Percentiles rank a stretch among this genome's conserved stretches.
These are phyloP conservation scores for Myotis brandtii DNA, from an alignment of 2,113 vertebrate species.

Conservation along the genomic window DNA sequence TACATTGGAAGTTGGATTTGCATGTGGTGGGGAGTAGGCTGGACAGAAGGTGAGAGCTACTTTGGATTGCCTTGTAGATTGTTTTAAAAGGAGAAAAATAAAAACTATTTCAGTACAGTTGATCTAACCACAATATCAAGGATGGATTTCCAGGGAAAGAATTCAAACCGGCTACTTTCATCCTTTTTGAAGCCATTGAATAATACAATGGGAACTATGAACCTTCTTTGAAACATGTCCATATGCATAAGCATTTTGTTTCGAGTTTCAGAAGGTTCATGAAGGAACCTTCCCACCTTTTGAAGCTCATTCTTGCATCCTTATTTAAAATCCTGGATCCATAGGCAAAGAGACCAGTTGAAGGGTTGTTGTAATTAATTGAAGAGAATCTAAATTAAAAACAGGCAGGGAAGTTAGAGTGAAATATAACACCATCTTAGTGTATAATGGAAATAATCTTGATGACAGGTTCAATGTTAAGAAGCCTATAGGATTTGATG, in stretches of 20 bases:
- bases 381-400: constrained; percentile 51
- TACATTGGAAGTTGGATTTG: neutral
- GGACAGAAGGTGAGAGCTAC: neutral
- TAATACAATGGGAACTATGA: neutral
- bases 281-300: neutral
- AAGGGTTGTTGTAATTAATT: neutral
- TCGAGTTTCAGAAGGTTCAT: neutral
- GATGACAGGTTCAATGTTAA: neutral
- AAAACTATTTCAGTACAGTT: neutral
- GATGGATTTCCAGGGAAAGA: constrained; percentile 9
- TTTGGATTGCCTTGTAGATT: neutral
- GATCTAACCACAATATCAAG: neutral
- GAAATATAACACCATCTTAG: neutral
- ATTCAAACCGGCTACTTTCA: neutral
- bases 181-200: neutral
- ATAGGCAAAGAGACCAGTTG: neutral
- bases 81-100: constrained; percentile 45
- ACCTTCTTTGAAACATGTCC: neutral
- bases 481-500: neutral
- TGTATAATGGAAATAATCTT: neutral
- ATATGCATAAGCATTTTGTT: neutral
- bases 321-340: neutral
- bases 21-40: neutral
- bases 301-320: neutral
- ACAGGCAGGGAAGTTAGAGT: neutral